Evolutionary conservation across 2,888 invertebrate genomes (phyloP).

Genomic region (Stenoptilia bipunctidactyla): DNA sequence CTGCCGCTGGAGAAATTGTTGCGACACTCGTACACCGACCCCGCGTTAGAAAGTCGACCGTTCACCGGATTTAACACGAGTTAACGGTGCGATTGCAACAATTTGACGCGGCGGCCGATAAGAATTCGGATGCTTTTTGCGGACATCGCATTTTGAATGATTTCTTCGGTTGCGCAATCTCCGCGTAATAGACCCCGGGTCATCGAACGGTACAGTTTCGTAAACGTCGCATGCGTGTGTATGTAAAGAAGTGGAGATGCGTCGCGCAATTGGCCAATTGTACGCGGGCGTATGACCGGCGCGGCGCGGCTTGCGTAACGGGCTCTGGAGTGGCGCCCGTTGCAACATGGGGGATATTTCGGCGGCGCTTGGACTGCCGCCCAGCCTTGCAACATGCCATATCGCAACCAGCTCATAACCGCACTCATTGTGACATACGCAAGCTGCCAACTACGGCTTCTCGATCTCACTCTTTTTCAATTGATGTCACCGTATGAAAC

Average conservation of each 20-base stretch:
- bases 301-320: constrained; percentile 51
- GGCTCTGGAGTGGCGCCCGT: constrained; percentile 60
- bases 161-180: constrained; percentile 66
- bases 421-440: constrained; percentile 59
- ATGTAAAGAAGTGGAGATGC: constrained; percentile 25
- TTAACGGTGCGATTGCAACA: constrained; percentile 67
- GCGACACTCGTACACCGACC: constrained; percentile 69
- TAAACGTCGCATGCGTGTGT: constrained; percentile 29
- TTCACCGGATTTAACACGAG: constrained; percentile 67
- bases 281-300: constrained; percentile 24
- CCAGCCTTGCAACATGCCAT: constrained; percentile 67
- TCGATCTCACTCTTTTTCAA: constrained; percentile 32
- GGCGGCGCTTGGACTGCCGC: constrained; percentile 63
- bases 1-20: constrained; percentile 58
- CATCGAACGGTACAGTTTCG: constrained; percentile 52
- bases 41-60: constrained; percentile 69
- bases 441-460: constrained; percentile 58
- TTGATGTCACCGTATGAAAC: constrained; percentile 25
- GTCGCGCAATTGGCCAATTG: constrained; percentile 48
- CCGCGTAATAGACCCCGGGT: constrained; percentile 52
- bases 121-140: constrained; percentile 61
- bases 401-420: constrained; percentile 67
- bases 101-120: constrained; percentile 56
- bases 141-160: constrained; percentile 52
- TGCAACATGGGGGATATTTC: constrained; percentile 69